Evolutionary conservation across 2,888 invertebrate genomes (phyloP).

Genomic region (Epicampocera succincta): DNA sequence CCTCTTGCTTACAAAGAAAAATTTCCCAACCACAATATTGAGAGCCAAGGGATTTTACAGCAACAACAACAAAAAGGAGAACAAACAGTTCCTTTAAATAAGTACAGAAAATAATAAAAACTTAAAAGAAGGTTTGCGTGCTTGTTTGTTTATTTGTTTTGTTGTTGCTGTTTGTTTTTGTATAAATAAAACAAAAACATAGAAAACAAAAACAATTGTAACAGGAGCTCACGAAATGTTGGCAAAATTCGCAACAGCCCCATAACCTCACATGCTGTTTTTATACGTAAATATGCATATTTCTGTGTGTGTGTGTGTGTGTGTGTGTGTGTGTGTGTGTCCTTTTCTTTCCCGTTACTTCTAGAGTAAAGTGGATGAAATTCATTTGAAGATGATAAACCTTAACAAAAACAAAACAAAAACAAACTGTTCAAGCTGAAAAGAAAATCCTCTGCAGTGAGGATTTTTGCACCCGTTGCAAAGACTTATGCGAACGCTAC

Average conservation of each 20-base stretch:
- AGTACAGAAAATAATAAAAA: no score
- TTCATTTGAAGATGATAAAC: conserved; percentile 16
- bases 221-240: conserved; percentile 22
- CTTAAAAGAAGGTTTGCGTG: no score
- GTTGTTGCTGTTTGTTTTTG: no score
- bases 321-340: no score
- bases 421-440: neutral
- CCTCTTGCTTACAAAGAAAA: no score
- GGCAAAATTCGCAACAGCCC: neutral
- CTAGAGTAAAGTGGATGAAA: neutral
- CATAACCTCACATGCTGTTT: neutral
- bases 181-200: conserved; percentile 37
- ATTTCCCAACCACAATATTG: no score
- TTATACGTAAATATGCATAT: neutral
- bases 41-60: no score
- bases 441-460: neutral
- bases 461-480: neutral
- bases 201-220: conserved; percentile 25
- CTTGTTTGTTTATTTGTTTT: no score
- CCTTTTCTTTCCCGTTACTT: neutral
- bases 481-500: neutral
- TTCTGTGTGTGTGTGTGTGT: no score
- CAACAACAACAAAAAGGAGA: conserved; percentile 16
- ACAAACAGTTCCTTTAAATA: no score
- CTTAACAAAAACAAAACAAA: no score